Base-by-base conservation (phyloP, 2,113 vertebrate genomes). In the Melanotaenia duboulayi region DNA sequence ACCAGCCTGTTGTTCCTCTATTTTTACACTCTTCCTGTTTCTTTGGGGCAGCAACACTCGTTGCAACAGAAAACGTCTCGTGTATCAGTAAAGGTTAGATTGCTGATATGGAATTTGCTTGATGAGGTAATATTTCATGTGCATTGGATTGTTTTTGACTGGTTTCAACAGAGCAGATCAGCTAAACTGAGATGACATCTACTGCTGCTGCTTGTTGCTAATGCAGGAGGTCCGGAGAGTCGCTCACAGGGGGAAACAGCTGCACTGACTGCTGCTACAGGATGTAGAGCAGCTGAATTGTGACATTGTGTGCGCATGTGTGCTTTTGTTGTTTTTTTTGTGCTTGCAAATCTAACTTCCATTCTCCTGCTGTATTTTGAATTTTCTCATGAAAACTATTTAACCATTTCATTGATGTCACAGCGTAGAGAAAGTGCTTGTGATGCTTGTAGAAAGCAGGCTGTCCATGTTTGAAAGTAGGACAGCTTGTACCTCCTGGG, bases 1-100 rank as follows among this genome's bases (percentile, higher is more conserved):
- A 78, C 52, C 66, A 65, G 79, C 54, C 59, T 67, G 54, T 70
- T 88, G 65, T 90, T 93, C 89, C 92, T 82, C 85, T 91, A 87
- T 91, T 90, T 56, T 52, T 74, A 85, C 46, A 55, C 2, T 40
- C 87, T 92, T 93, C 89, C 92, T 90, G 83, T 90, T 93, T 87
- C 74, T 54, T 32, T 20, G 49, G 56, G 44, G 73, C 71, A 50
- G 40, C 20, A 10, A 24, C 11, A 24, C 37, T 62, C 13, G 3
- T 14, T 6, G 54, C 52, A 49, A 28, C 44, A 42, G 25, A 35
- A 56, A 63, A 4, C 3, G 0, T 28, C 39, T 44, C 3, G 20
- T 61, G 28, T 10, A 42, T 67, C 35, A 6, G 17, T 19, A 59
- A 59, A 54, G 19, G 4, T 74, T 67, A 23, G 46, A 52, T 17